Evolutionary conservation across 2,797 vertebrate genomes (phyloP).

Genomic region (Pygocentrus nattereri): DNA sequence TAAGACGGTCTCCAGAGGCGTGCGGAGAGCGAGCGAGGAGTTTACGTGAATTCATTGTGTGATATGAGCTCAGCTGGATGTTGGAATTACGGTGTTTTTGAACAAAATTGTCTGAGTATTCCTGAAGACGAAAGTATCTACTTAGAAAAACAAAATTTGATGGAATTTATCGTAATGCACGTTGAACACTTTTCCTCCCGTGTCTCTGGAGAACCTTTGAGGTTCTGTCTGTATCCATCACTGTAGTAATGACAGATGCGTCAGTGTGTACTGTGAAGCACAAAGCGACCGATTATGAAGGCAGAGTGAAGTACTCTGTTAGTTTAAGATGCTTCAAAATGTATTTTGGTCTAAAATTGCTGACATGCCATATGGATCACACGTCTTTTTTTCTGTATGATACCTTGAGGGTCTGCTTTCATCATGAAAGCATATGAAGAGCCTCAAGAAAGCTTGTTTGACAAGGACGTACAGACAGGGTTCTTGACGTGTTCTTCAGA

Average conservation of each 20-base stretch:
- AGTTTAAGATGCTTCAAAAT: background rate
- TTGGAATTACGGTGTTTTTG: conserved; percentile 13
- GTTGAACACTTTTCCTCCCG: background rate
- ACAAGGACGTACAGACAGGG: background rate
- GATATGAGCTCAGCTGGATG: background rate
- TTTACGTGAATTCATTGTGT: conserved; percentile 30
- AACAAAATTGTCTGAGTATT: conserved; percentile 20
- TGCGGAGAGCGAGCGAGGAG: conserved; percentile 6
- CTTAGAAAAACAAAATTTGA: conserved; percentile 8
- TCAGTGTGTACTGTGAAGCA: background rate
- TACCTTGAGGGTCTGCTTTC: background rate
- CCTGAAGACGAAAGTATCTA: background rate
- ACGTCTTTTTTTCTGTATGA: background rate
- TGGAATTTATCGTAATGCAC: background rate
- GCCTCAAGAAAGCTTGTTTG: background rate
- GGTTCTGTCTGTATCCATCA: conserved; percentile 17
- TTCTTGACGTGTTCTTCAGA: background rate
- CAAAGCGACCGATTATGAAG: conserved; percentile 1
- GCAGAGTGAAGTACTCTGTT: background rate
- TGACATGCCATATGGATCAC: background rate
- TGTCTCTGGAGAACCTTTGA: conserved; percentile 18
- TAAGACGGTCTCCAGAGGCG: conserved; percentile 26
- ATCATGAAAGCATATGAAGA: background rate
- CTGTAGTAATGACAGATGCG: background rate
- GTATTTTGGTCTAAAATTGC: background rate